Base-by-base conservation (phyloP, 53 echinoderm and acorn worm species). In the Echinarachnius parma region DNA sequence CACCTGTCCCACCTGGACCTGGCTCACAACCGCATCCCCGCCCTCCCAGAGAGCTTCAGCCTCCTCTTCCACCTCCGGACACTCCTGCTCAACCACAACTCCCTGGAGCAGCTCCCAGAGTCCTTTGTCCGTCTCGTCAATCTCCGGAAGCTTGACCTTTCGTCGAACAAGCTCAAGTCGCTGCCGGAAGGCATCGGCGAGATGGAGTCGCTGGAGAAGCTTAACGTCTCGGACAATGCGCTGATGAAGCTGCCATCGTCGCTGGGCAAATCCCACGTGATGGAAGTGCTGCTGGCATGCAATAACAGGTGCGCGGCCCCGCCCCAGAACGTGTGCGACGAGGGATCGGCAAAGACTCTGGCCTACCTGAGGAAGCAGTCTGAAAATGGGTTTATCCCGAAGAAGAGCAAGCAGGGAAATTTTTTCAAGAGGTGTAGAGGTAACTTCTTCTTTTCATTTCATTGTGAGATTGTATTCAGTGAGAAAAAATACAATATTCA, bases 371-470 rank as follows among this genome's bases (percentile, higher is more conserved):
- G 83, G 36, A 67, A 75, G 47, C 91, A 91, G 61, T 83, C 82
- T 50, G 75, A 86, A 45, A 91, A 91, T 80, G 91, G 91, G 4
- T 79, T 83, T 21, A 19, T 86, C 61, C 75, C 68, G 13, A 80
- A 82, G 63, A 61, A 53, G 45, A 45, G 18, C 7, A 44, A 76
- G 19, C 66, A 67, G 5, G 86, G 83, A n/a, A 91, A 91, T 64
- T 50, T 91, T 35, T 91, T 91, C 59, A 86, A 64, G 46, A 83
- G 91, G 79, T 62, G 79, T 25, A 79, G 91, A 86, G 91, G 91
- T 91, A 39, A 42, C n/a, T n/a, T n/a, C n/a, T n/a, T n/a, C n/a
- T n/a, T n/a, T n/a, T n/a, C n/a, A n/a, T n/a, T n/a, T n/a, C n/a
- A n/a, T n/a, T n/a, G n/a, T n/a, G n/a, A n/a, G n/a, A n/a, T n/a